These are phyloP conservation scores for Xenopus laevis DNA, from an alignment of 2,113 vertebrate genomes.

Conservation along the genomic window DNA sequence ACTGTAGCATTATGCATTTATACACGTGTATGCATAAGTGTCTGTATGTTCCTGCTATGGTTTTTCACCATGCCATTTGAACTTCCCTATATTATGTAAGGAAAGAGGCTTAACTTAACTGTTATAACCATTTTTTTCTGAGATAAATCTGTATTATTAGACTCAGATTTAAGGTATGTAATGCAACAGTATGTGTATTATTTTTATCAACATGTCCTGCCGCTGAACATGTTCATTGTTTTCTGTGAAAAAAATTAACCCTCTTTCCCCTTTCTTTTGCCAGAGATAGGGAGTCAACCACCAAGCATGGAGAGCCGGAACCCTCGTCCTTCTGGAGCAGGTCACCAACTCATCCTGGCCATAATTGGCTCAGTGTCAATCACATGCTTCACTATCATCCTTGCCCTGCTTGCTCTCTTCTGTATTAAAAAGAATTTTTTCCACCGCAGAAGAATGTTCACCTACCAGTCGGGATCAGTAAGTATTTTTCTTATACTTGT, in stretches of 20 bases:
- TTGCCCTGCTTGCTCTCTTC: constrained; percentile 85
- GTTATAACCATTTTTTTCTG: no score
- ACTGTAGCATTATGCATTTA: no score
- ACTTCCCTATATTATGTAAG: no score
- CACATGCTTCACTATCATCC: constrained; percentile 90
- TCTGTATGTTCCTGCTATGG: no score
- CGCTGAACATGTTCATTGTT: not conserved
- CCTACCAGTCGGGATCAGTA: constrained; percentile 97
- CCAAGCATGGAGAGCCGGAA: constrained; percentile 78
- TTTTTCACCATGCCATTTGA: no score
- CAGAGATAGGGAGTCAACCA: constrained; percentile 60
- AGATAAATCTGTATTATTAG: no score
- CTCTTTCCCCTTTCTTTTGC: not conserved
- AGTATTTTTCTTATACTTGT: constrained; percentile 51
- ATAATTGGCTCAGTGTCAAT: constrained; percentile 88
- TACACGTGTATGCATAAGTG: no score
- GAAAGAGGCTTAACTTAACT: no score
- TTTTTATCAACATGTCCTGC: no score
- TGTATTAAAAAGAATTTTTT: constrained; percentile 90
- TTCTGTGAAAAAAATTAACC: not conserved
- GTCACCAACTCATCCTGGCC: constrained; percentile 86
- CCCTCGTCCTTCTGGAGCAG: constrained; percentile 60
- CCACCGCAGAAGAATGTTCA: constrained; percentile 88
- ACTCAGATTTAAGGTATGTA: no score
- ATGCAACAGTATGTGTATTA: no score